These are phyloP conservation scores for Aythya baeri DNA, from an alignment of 2,113 vertebrate genomes.

Conservation along the genomic window DNA sequence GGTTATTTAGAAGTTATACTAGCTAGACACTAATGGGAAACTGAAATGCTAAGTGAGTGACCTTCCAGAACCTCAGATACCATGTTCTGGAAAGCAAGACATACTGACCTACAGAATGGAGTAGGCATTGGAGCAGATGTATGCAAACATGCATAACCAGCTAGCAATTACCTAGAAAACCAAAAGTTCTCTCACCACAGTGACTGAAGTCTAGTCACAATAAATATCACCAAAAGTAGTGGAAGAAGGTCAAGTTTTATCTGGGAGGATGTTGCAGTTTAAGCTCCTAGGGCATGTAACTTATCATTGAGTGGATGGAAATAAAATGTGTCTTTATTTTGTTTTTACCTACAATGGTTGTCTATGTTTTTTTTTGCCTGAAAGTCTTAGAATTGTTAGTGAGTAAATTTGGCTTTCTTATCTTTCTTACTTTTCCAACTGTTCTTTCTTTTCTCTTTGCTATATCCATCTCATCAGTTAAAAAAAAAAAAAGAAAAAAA, in stretches of 20 bases:
- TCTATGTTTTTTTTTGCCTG: neutral
- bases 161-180: neutral
- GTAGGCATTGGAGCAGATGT: neutral
- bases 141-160: neutral
- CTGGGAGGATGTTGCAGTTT: neutral
- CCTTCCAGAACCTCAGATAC: neutral
- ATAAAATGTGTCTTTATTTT: neutral
- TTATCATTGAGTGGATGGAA: neutral
- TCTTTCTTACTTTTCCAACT: neutral
- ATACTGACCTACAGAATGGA: neutral
- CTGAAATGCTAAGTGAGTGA: neutral
- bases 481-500: neutral
- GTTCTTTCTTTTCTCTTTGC: neutral
- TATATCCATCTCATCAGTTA: neutral
- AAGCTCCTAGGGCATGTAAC: neutral
- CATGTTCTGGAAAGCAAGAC: neutral
- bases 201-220: neutral
- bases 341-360: neutral
- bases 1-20: neutral
- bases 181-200: neutral
- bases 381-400: neutral
- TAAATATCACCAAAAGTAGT: neutral
- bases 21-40: neutral
- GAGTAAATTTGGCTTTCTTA: neutral
- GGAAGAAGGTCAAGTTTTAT: neutral